Evolutionary conservation across 2,113 vertebrate species (phyloP), one percentile per base, ranked within the genome.

Genomic region (Myotis davidii): DNA sequence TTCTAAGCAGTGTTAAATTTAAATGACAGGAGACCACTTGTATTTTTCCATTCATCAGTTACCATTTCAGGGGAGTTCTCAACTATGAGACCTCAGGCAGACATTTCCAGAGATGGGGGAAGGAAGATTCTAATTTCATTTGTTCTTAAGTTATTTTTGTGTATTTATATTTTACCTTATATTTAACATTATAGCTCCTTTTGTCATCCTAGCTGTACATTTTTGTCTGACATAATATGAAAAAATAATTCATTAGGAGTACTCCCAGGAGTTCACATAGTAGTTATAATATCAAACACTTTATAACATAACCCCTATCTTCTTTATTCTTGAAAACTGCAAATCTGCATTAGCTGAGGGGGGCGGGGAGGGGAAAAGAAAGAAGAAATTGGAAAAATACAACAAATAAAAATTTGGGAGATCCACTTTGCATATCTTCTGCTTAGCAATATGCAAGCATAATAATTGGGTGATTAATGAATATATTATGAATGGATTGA

Each of bases 401-500:
- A 84, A 67, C 29, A 89, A 76, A 17, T 56, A n/a, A 13, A 84
- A 52, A 76, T 88, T 88, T 82, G 27, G 12, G 12, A 25, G 1
- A 17, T 25, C 4, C 9, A 69, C 2, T 18, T 65, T 76, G 2
- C 14, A 85, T 76, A 88, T 85, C 29, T 64, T 56, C 27, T 72
- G n/a, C n/a, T 72, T 85, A 74, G 21, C 73, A 70, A 69, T 74
- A 74, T 84, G 6, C 13, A 67, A 76, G 7, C 32, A 79, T 70
- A 82, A 45, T 52, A 73, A 79, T 25, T 84, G 4, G 8, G 54
- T 67, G 67, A 70, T 65, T 77, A 88, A 76, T 81, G 6, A 88
- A 84, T 93, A 88, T 81, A 64, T 61, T 85, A 84, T 81, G 12
- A 74, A 90, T 56, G 17, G 70, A 88, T 88, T 82, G 48, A 61